These are phyloP conservation scores for Alectura lathami DNA, from an alignment of 2,113 vertebrate species.

Conservation along the genomic window DNA sequence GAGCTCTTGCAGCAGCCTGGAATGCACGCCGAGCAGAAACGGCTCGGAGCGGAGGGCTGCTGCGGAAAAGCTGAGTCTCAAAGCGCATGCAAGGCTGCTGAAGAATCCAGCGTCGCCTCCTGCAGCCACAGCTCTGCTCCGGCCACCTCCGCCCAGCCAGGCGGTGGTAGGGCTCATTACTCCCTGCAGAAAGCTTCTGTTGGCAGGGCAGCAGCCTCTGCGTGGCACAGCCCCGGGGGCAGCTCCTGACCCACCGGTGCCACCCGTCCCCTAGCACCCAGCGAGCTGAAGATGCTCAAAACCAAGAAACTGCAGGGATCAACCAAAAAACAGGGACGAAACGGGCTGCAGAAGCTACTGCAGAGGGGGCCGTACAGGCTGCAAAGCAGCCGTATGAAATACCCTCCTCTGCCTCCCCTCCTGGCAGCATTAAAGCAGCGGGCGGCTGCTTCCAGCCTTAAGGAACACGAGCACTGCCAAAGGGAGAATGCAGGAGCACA, in stretches of 20 bases:
- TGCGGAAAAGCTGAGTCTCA: background rate
- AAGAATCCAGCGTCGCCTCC: background rate
- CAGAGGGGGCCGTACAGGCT: background rate
- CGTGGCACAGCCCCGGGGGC: background rate
- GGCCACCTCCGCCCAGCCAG: background rate
- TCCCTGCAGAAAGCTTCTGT: background rate
- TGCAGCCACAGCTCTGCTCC: background rate
- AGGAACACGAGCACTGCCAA: accelerated
- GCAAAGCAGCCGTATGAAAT: background rate
- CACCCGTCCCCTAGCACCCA: background rate
- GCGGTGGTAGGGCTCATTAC: background rate
- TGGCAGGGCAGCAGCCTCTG: background rate
- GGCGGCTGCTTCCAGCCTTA: background rate
- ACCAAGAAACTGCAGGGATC: background rate
- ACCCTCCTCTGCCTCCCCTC: background rate
- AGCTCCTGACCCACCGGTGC: background rate
- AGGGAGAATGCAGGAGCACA: background rate
- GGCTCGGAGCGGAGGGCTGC: background rate
- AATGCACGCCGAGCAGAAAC: background rate
- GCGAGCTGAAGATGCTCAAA: background rate
- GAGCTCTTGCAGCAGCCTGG: background rate
- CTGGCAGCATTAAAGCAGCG: background rate
- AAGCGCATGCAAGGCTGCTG: background rate
- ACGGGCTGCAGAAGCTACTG: accelerated
- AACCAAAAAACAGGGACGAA: background rate